These are phyloP conservation scores for Typhlomys cinereus DNA, from an alignment of 2,113 vertebrate genomes.

Conservation along the genomic window DNA sequence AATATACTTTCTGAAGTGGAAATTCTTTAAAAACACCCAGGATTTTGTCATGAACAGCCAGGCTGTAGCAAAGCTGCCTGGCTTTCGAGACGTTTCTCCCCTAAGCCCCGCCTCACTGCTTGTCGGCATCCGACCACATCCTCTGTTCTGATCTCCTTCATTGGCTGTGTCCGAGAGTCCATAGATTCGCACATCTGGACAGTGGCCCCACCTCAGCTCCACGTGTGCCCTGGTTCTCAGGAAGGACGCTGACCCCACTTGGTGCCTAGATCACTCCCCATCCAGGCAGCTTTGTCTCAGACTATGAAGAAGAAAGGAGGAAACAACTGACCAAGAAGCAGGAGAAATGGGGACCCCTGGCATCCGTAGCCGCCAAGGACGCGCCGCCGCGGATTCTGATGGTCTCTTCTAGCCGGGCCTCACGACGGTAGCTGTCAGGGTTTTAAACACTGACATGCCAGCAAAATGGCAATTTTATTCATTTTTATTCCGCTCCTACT, in stretches of 20 bases:
- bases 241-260: neutral
- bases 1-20: neutral
- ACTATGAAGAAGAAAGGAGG: neutral
- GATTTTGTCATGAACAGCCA: neutral
- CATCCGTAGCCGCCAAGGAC: neutral
- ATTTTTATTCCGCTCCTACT: too few species aligned
- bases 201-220: too few species aligned
- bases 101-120: accelerated
- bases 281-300: neutral
- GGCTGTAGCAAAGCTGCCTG: neutral
- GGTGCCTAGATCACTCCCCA: neutral
- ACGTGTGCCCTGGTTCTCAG: too few species aligned
- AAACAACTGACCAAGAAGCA: neutral
- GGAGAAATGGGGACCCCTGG: neutral
- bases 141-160: neutral
- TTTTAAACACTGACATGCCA: constrained; percentile 60
- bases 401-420: neutral
- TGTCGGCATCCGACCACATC: neutral
- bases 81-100: neutral
- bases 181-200: neutral
- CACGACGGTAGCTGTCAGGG: constrained; percentile 38
- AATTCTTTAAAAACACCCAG: neutral
- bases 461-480: constrained; percentile 68
- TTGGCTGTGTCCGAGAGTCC: neutral
- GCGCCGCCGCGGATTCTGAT: neutral